Evolutionary conservation across 2,888 invertebrate species (phyloP).

Genomic region (Rhopalosiphum nymphaeae): DNA sequence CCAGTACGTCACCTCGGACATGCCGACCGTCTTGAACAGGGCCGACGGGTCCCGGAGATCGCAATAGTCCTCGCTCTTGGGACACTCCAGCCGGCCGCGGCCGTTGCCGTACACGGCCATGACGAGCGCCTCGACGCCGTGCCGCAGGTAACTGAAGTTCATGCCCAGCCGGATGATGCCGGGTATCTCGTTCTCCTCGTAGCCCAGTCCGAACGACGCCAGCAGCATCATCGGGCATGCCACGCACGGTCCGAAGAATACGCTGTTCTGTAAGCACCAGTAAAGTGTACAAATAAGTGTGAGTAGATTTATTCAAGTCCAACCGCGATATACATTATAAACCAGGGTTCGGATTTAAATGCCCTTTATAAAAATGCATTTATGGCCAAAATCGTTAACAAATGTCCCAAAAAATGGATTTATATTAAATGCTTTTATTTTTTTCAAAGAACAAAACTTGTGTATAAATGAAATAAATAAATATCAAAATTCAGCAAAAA

Average conservation of each 20-base stretch:
- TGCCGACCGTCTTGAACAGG: conserved; percentile 70
- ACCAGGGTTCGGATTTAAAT: no score
- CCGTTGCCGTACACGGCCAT: conserved; percentile 91
- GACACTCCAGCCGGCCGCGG: conserved; percentile 84
- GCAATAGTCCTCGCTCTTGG: conserved; percentile 74
- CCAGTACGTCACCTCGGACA: conserved; percentile 80
- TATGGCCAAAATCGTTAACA: no score
- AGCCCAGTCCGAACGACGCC: conserved; percentile 89
- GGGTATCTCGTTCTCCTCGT: conserved; percentile 80
- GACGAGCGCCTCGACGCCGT: conserved; percentile 93
- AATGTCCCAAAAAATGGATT: no score
- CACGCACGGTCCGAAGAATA: conserved; percentile 90
- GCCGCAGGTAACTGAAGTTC: conserved; percentile 88
- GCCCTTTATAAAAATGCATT: no score
- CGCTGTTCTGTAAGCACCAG: conserved; percentile 78
- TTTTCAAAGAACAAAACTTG: no score
- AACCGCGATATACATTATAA: no score
- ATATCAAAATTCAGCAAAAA: no score
- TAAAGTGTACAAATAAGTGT: no score
- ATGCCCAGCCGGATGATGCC: conserved; percentile 82
- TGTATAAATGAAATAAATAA: no score
- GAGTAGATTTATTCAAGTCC: no score
- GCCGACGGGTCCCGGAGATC: conserved; percentile 69
- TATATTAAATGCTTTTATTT: no score
- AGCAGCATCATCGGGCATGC: conserved; percentile 90